phyloP scores from a whole-genome alignment of 2,797 vertebrate species.

The Pterois miles region DNA sequence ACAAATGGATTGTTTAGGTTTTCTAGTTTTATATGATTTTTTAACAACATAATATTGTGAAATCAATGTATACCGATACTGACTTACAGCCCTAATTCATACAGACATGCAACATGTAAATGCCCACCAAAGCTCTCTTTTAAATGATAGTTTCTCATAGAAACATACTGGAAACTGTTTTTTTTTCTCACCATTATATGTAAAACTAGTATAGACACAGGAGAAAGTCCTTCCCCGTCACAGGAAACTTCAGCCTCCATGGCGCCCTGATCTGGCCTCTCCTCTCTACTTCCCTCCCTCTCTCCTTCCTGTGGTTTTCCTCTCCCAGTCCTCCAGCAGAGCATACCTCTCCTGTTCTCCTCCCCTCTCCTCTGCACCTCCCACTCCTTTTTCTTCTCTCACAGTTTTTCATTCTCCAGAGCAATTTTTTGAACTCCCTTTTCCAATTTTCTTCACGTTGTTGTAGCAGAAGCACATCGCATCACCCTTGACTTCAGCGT shows the following conservation, averaged over 20 bases:
- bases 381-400: constrained; percentile 56
- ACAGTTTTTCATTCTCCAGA: constrained; percentile 31
- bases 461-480: not conserved
- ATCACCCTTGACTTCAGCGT: too few relatives aligned
- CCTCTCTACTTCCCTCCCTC: constrained; percentile 47
- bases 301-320: constrained; percentile 70
- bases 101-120: too few relatives aligned
- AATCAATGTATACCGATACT: too few relatives aligned
- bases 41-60: too few relatives aligned
- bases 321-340: constrained; percentile 74
- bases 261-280: constrained; percentile 71
- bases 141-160: not conserved
- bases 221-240: constrained; percentile 12
- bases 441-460: constrained; percentile 16
- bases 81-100: too few relatives aligned
- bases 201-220: too few relatives aligned
- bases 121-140: not conserved
- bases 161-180: not conserved
- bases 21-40: too few relatives aligned
- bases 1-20: too few relatives aligned
- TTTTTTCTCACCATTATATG: too few relatives aligned
- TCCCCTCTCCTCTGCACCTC: constrained; percentile 42
- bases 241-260: constrained; percentile 72
- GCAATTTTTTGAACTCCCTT: constrained; percentile 24
- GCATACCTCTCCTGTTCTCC: constrained; percentile 73